Base-by-base conservation (phyloP, 2,888 invertebrate species). In the Peribatodes rhomboidaria region DNA sequence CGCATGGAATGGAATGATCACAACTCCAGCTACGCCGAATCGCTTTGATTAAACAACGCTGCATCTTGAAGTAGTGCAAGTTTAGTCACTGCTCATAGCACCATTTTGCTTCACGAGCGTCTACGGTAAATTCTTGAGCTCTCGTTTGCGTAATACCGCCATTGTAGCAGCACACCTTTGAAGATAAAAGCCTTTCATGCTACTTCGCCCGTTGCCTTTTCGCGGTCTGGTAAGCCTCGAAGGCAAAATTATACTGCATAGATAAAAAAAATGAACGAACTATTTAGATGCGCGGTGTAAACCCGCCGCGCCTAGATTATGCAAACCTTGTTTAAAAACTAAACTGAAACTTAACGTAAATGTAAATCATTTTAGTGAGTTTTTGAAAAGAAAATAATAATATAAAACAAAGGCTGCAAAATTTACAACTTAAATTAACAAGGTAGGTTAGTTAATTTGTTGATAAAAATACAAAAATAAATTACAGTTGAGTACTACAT, bases 81-180 rank as follows among this genome's bases (percentile, higher is more conserved):
- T 49, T 58, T n/a, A 18, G 39, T 31, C 54, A 61, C 58, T 61
- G 57, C n/a, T 13, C 42, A 6, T 13, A 37, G 31, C 61, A 27
- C 35, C 16, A 54, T 58, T 53, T 42, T 44, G 37, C 47, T 37
- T 7, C 47, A 27, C 37, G 31, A 74, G 69, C 78, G 71, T 77
- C 76, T 79, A 77, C 79, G 75, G 81, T 81, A 82, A 84, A 86
- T 83, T 86, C 82, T 81, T 81, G 76, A 82, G 80, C 79, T 84
- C 86, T 84, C 85, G 82, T 86, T 86, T 85, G 81, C 80, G 82
- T 85, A 82, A 85, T 81, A 79, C 83, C 79, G 77, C 81, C 79
- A 85, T 87, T 89, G 86, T 88, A 81, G 81, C 81, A 73, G 77
- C 81, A 82, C 86, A 88, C 84, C 85, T 88, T 85, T 83, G 84